Base-by-base conservation (phyloP, 2,797 vertebrate species). In the Acanthurus lineatus region DNA sequence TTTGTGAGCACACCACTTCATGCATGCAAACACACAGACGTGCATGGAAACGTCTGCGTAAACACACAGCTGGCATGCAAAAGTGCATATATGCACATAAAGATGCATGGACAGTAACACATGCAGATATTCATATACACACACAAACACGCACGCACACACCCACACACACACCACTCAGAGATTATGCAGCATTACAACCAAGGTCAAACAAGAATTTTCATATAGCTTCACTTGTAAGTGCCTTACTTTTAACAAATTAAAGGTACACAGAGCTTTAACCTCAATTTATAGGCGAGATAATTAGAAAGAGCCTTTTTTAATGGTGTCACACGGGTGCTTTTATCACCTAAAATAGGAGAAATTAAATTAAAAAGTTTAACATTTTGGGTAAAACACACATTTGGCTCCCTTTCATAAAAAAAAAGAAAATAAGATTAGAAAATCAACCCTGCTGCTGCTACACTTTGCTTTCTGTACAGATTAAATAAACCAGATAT, bases 201-300 rank as follows among this genome's bases (percentile, higher is more conserved):
- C 67, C 45, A 77, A 77, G 76, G 77, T 87, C 63, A 72, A 64
- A 53, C 67, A 61, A 17, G 11, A 74, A 51, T 70, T 69, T 76
- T 54, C 4, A 48, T 52, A 38, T 19, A 38, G 28, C 57, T 47
- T 42, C 44, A 12, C 48, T 49, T 63, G 22, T 44, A 67, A 69
- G 56, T 56, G 57, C 6, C 47, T 35, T 11, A 52, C 59, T 32
- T 42, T 58, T 28, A 54, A 65, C 54, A 11, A 76, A 49, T 65
- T 78, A 59, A 45, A 61, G 51, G 14, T n/a, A 38, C 38, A 64
- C 4, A 1, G 11, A 61, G 14, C 57, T 72, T 67, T n/a, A 1
- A 69, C 48, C 51, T 54, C 38, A 51, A 2, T 25, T 70, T 25
- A 25, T 49, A 42, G 35, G 70, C 0, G 52, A 53, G 20, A 12